These are phyloP conservation scores for Ornithoptera priamus DNA, from an alignment of 2,888 invertebrate genomes.

Conservation along the genomic window DNA sequence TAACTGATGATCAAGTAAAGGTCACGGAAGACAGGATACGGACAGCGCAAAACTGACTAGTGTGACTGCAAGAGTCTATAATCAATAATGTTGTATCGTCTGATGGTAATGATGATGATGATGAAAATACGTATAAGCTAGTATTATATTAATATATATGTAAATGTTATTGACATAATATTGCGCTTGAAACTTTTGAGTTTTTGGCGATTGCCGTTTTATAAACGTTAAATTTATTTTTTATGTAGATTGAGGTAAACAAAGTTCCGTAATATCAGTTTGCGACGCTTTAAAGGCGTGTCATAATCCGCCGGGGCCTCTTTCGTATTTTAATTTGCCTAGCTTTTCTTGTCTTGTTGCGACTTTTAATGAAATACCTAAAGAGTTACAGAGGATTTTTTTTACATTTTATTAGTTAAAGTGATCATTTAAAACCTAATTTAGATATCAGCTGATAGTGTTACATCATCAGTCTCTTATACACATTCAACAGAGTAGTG, in stretches of 20 bases:
- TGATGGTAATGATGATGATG: too few relatives aligned
- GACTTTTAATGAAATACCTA: constrained; percentile 25
- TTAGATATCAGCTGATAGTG: too few relatives aligned
- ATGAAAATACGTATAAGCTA: too few relatives aligned
- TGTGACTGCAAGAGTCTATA: too few relatives aligned
- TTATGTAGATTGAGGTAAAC: constrained; percentile 78
- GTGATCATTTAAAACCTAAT: too few relatives aligned
- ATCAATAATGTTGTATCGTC: too few relatives aligned
- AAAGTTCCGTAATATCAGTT: constrained; percentile 77
- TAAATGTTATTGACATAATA: background rate
- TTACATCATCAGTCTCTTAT: too few relatives aligned
- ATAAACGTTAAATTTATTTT: constrained; percentile 49
- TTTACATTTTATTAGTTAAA: background rate
- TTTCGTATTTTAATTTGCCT: constrained; percentile 64
- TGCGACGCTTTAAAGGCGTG: constrained; percentile 55
- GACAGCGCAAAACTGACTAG: too few relatives aligned
- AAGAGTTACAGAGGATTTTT: constrained; percentile 5
- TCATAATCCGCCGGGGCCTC: constrained; percentile 54
- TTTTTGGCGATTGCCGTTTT: constrained; percentile 9
- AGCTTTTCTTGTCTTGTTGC: constrained; percentile 44
- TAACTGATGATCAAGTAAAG: too few relatives aligned
- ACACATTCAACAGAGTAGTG: too few relatives aligned
- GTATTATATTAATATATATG: too few relatives aligned
- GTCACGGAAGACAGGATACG: too few relatives aligned
- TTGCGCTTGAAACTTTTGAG: background rate